Evolutionary conservation across 2,888 invertebrate genomes (phyloP), one percentile per base, ranked within the genome.

Genomic region (Tipula unca): DNA sequence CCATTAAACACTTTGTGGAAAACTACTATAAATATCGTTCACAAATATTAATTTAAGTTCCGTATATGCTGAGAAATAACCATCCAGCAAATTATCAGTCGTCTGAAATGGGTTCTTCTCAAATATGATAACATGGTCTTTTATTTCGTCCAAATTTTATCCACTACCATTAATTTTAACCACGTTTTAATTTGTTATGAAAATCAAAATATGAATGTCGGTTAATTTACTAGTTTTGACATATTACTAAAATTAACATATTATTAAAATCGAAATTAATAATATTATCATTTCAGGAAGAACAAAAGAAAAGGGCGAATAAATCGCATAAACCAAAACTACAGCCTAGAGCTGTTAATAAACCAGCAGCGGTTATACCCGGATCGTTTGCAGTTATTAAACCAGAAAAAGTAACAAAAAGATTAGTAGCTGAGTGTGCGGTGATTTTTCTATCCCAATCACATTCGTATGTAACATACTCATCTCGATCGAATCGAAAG

Each of bases 21-120:
- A 93, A 90, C 95, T 95, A 14, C 95, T 95, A 90, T 97, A 97
- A 89, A 97, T 94, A 90, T 97, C 96, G 91, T 97, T 97, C 36
- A 94, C 92, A 89, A 95, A 95, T 86, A 93, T 92, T 87, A 94
- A 94, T 39, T 92, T 91, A 1, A 95, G 90, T 86, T 91, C 90
- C 29, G 93, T 93, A 0, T 94, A 93, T 10, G 91, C 90, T 39
- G 93, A 93, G 88, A 96, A 95, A 89, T 94, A 94, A n/a, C 92
- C 92, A 86, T 54, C 83, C 35, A 29, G 14, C 85, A 90, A n/a
- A n/a, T n/a, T n/a, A n/a, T n/a, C 89, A 86, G 90, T 89, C 32
- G 91, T 91, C 54, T 93, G 93, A 89, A 97, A 97, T 82, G 95
- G 94, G 89, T 94, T 94, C 90, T 97, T 97, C 89, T 97, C 97